Evolutionary conservation across 2,888 invertebrate species (phyloP).

Genomic region (Ptychoptera contaminata): DNA sequence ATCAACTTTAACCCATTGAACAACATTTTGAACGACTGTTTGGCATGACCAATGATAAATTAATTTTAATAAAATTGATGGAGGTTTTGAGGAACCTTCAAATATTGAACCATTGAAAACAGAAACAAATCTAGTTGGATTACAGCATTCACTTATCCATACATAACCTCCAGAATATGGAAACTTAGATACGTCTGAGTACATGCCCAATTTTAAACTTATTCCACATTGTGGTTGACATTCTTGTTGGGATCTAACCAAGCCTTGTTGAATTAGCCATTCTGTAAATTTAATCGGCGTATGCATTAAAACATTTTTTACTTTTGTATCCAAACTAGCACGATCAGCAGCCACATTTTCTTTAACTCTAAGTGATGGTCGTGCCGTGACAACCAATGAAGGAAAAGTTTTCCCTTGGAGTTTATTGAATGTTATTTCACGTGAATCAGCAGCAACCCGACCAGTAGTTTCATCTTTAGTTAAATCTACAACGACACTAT

Average conservation of each 20-base stretch:
- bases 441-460: conserved; percentile 47
- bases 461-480: conserved; percentile 41
- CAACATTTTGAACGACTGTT: conserved; percentile 74
- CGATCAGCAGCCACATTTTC: conserved; percentile 44
- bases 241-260: conserved; percentile 63
- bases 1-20: conserved; percentile 74
- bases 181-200: conserved; percentile 70
- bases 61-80: conserved; percentile 64
- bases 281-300: conserved; percentile 75
- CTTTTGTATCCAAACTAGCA: conserved; percentile 54
- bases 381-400: conserved; percentile 67
- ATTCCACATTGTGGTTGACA: conserved; percentile 51
- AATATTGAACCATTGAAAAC: conserved; percentile 78
- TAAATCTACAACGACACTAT: conserved; percentile 37
- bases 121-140: conserved; percentile 64
- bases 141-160: conserved; percentile 77
- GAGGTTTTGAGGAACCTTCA: conserved; percentile 71
- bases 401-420: conserved; percentile 68
- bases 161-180: conserved; percentile 82
- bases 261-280: conserved; percentile 76
- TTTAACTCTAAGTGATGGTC: conserved; percentile 59
- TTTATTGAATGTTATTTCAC: conserved; percentile 63
- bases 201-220: conserved; percentile 65
- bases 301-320: conserved; percentile 67
- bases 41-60: conserved; percentile 88